Base-by-base conservation (phyloP, 2,113 vertebrate genomes). In the Tiliqua scincoides region DNA sequence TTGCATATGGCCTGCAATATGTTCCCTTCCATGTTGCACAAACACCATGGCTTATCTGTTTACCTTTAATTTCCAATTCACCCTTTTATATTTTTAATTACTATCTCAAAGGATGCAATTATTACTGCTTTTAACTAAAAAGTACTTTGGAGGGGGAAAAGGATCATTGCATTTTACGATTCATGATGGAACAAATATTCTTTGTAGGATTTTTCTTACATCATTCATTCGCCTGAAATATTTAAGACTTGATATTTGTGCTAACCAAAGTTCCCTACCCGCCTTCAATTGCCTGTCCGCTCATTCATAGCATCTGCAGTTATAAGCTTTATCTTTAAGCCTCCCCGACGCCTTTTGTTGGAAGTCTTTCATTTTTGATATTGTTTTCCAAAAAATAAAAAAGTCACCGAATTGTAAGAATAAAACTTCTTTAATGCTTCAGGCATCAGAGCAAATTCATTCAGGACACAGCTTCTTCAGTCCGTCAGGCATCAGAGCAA, bases 231-330 rank as follows among this genome's bases (percentile, higher is more conserved):
- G 85, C 67, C 92, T 93, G 77, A 93, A 93, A 94, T 95, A 94
- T 94, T 96, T 93, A 95, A 95, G 95, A 94, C 81, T n/a, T 89
- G 91, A 59, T 82, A 65, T 86, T 93, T 93, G 86, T 93, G 86
- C 86, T 94, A 89, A 89, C 94, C n/a, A 94, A 89, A 93, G 90
- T 94, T 88, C 85, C 43, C 91, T 81, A 92, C 93, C 95, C 91
- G 93, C 93, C 90, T 97, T 96, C 91, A 95, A 74, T 91, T 94
- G 78, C 90, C 84, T 95, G 82, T 94, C 71, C 43, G 88, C 77
- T 79, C 93, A 85, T 61, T 68, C 68, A 72, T 9, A 88, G 67
- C 83, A 89, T 87, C 79, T 90, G 81, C 40, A 91, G 83, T 88
- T 93, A 89, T 17, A 59, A 95, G 70, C 8, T 87, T 93, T 90